These are phyloP conservation scores for Bombyx huttoni DNA, from an alignment of 2,888 invertebrate genomes.

Conservation along the genomic window DNA sequence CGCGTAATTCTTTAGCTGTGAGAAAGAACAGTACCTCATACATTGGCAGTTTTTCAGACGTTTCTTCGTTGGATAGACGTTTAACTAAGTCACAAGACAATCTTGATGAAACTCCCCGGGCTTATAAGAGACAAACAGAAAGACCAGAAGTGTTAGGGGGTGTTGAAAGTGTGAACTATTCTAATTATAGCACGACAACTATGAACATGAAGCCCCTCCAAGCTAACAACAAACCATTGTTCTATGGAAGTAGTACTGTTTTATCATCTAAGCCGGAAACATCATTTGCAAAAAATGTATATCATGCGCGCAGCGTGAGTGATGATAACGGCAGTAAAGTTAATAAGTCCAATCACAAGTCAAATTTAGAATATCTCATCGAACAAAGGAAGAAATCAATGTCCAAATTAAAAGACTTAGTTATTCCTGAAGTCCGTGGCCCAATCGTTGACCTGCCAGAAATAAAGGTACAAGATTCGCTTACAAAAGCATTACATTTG, in stretches of 20 bases:
- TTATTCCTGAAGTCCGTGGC: slow-evolving; percentile 83
- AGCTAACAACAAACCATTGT: slow-evolving; percentile 44
- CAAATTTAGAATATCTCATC: slow-evolving; percentile 80
- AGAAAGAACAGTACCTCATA: slow-evolving; percentile 40
- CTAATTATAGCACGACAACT: slow-evolving; percentile 24
- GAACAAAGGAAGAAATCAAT: slow-evolving; percentile 87
- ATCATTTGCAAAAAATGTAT: slow-evolving; percentile 36
- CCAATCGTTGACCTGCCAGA: slow-evolving; percentile 84
- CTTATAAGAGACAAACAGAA: slow-evolving; percentile 43
- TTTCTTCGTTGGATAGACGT: slow-evolving; percentile 53
- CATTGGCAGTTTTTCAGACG: slow-evolving; percentile 38
- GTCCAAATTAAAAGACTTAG: slow-evolving; percentile 88
- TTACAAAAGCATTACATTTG: slow-evolving; percentile 54
- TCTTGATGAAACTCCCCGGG: slow-evolving; percentile 62
- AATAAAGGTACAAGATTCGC: slow-evolving; percentile 81
- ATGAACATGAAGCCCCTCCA: slow-evolving; percentile 20
- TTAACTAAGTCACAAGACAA: slow-evolving; percentile 64
- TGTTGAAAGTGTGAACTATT: slow-evolving; percentile 36
- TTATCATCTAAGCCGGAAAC: slow-evolving; percentile 39
- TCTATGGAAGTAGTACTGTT: slow-evolving; percentile 60
- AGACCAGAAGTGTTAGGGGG: slow-evolving; percentile 69
- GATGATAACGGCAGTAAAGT: slow-evolving; percentile 54
- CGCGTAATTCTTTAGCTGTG: slow-evolving; percentile 30
- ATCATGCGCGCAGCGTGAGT: slow-evolving; percentile 55
- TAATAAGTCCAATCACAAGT: slow-evolving; percentile 64